These are phyloP conservation scores for Dioctria rufipes DNA, from an alignment of 2,888 invertebrate species.

Conservation along the genomic window DNA sequence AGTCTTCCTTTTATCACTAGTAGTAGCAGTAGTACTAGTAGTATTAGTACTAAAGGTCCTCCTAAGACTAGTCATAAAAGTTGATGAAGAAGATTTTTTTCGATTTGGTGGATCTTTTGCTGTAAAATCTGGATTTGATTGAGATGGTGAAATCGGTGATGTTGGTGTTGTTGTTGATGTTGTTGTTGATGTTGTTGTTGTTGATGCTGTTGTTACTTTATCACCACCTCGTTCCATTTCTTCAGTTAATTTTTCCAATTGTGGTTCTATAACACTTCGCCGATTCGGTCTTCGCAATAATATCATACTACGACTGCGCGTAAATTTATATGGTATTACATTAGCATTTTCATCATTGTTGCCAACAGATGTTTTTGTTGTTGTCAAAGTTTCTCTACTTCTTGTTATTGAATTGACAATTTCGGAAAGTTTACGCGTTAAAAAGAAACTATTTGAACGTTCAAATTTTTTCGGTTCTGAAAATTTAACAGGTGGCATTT, in stretches of 20 bases:
- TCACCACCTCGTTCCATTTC: constrained; percentile 66
- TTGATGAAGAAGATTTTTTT: constrained; percentile 13
- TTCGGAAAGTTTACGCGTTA: constrained; percentile 68
- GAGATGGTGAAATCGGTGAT: constrained; percentile 28
- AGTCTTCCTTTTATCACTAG: constrained; percentile 21
- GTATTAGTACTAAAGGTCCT: constrained; percentile 41
- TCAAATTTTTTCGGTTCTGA: constrained; percentile 65
- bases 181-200: constrained; percentile 61
- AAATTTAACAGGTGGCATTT: not conserved
- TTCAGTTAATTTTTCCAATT: constrained; percentile 69
- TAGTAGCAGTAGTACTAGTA: not conserved
- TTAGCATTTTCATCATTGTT: constrained; percentile 34
- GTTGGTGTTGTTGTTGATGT: not conserved
- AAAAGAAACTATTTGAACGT: constrained; percentile 69
- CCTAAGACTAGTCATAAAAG: constrained; percentile 40
- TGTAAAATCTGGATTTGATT: not conserved
- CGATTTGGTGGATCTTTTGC: constrained; percentile 7
- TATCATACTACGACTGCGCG: constrained; percentile 70
- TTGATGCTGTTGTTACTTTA: constrained; percentile 61
- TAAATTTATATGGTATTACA: constrained; percentile 65
- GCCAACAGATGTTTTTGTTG: constrained; percentile 52
- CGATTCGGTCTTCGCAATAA: constrained; percentile 68
- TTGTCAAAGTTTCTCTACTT: constrained; percentile 69
- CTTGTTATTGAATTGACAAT: constrained; percentile 68
- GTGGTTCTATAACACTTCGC: constrained; percentile 68